Evolutionary conservation across 2,888 invertebrate species (phyloP).

Genomic region (Pandemis cinnamomeana): DNA sequence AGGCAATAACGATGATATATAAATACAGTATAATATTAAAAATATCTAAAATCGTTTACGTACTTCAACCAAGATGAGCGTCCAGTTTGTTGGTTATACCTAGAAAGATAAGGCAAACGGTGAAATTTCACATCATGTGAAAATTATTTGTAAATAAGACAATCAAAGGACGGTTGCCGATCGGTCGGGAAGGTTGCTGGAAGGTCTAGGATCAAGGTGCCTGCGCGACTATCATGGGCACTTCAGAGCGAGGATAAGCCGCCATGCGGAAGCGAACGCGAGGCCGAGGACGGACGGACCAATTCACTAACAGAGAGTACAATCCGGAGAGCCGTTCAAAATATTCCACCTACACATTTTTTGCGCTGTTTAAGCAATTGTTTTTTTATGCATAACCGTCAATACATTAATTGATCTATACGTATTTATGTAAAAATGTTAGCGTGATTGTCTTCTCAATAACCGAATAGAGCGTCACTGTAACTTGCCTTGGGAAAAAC

Average conservation of each 20-base stretch:
- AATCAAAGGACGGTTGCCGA: constrained; percentile 30
- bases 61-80: constrained; percentile 82
- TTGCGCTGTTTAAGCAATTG: constrained; percentile 8
- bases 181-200: constrained; percentile 57
- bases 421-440: background rate
- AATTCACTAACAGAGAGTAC: constrained; percentile 75
- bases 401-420: background rate
- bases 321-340: constrained; percentile 64
- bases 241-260: constrained; percentile 79
- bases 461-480: constrained; percentile 4
- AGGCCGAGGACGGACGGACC: constrained; percentile 80
- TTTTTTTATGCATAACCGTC: background rate
- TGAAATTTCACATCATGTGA: constrained; percentile 56
- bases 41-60: constrained; percentile 68
- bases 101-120: constrained; percentile 79
- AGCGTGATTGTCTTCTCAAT: background rate
- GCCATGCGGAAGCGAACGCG: constrained; percentile 78
- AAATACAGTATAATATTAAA: constrained; percentile 54
- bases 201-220: constrained; percentile 80
- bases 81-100: constrained; percentile 83
- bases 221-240: constrained; percentile 76
- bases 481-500: constrained; percentile 1
- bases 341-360: constrained; percentile 49
- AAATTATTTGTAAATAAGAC: constrained; percentile 40
- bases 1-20: constrained; percentile 8